Percentiles rank a stretch among this genome's conserved stretches.
phyloP scores from a whole-genome alignment of 1,140 invertebrate genomes.

The Drosophila orena region DNA sequence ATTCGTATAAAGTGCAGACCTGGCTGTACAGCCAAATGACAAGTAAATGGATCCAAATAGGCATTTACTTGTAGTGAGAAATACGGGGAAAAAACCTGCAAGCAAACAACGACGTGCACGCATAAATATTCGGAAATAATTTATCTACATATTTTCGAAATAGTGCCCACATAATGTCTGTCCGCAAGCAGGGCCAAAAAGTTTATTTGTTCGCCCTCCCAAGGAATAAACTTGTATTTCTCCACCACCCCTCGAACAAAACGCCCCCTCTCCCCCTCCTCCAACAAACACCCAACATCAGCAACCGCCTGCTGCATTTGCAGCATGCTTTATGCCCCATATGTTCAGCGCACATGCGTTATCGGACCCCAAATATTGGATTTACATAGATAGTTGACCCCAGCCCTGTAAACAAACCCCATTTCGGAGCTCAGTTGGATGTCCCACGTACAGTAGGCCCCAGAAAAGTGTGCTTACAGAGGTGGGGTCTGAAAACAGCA shows the following conservation, averaged over 20 bases:
- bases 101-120: neutral
- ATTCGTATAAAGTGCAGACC: neutral
- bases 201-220: slow-evolving; percentile 52
- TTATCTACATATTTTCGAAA: slow-evolving; percentile 15
- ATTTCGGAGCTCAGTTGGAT: slow-evolving; percentile 12
- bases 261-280: neutral
- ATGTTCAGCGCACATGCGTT: slow-evolving; percentile 35
- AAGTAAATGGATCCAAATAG: neutral
- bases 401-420: slow-evolving; percentile 20
- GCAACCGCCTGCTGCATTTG: neutral
- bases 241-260: neutral
- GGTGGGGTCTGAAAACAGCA: neutral
- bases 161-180: slow-evolving; percentile 31
- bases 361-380: slow-evolving; percentile 56
- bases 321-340: slow-evolving; percentile 20
- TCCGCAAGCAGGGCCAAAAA: slow-evolving; percentile 20
- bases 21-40: neutral
- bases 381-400: slow-evolving; percentile 50
- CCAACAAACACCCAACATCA: neutral
- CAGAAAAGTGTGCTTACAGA: slow-evolving; percentile 17
- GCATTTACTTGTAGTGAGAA: too few species aligned
- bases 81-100: neutral
- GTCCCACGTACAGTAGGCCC: slow-evolving; percentile 30
- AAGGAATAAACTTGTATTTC: slow-evolving; percentile 16
- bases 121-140: slow-evolving; percentile 17